These are phyloP conservation scores for Aselliscus stoliczkanus DNA, from an alignment of 2,797 vertebrate species.

Conservation along the genomic window DNA sequence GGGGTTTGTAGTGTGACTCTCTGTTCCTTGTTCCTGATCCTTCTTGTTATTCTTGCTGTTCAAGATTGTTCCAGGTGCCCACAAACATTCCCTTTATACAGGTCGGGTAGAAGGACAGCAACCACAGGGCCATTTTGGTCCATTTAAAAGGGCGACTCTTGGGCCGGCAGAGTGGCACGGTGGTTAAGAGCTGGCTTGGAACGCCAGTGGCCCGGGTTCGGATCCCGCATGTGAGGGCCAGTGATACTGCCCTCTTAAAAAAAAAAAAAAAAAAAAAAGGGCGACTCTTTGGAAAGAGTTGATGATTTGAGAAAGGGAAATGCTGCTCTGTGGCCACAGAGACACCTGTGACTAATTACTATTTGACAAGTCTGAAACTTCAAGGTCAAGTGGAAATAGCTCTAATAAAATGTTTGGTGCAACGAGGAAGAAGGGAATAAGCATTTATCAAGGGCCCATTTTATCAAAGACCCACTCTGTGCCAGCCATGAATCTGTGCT, in stretches of 20 bases:
- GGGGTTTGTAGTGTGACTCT: not conserved
- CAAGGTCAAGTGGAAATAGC: not conserved
- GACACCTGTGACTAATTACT: not conserved
- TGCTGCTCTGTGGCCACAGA: not conserved
- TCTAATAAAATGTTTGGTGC: not conserved
- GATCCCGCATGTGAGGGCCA: too few species aligned
- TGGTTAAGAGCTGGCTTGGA: too few species aligned
- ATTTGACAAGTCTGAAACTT: not conserved
- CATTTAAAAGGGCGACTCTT: not conserved
- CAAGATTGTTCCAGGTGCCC: not conserved
- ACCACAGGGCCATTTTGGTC: not conserved
- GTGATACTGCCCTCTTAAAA: too few species aligned
- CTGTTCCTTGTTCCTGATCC: not conserved
- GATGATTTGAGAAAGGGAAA: not conserved
- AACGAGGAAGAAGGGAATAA: not conserved
- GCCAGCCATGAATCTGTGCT: fast-evolving
- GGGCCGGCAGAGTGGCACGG: too few species aligned
- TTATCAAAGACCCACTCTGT: not conserved
- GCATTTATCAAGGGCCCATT: not conserved
- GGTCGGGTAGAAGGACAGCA: not conserved
- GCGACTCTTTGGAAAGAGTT: not conserved
- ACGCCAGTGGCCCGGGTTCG: too few species aligned
- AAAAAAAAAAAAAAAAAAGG: too few species aligned
- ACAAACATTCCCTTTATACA: not conserved
- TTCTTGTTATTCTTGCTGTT: not conserved